phyloP scores from a whole-genome alignment of 1,140 invertebrate species.

The Mya arenaria region DNA sequence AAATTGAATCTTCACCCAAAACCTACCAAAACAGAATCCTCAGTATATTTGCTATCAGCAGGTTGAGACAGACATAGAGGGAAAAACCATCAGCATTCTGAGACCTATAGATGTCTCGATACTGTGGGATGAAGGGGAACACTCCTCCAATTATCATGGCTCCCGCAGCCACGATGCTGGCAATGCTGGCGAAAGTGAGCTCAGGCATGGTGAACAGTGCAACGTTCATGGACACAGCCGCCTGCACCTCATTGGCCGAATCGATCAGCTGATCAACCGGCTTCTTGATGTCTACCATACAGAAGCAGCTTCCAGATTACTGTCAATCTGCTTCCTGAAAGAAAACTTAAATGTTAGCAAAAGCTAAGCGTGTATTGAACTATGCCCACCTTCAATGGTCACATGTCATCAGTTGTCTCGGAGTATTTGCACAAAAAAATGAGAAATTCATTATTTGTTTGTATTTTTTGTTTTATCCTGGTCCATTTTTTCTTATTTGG shows the following conservation, averaged over 20 bases:
- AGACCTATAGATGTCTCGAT: conserved; percentile 93
- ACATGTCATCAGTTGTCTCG: no score
- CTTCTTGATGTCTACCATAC: conserved; percentile 40
- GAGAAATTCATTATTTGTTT: no score
- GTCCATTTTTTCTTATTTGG: no score
- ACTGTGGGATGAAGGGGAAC: conserved; percentile 95
- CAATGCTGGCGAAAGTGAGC: conserved; percentile 60
- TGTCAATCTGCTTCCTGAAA: neutral
- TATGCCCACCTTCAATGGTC: no score
- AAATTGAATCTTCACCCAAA: neutral
- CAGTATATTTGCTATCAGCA: conserved; percentile 97
- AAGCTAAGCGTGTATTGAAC: no score
- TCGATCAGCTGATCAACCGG: conserved; percentile 27
- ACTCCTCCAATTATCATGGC: conserved; percentile 95
- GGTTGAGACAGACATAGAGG: conserved; percentile 95
- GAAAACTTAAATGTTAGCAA: neutral
- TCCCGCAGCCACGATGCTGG: conserved; percentile 60
- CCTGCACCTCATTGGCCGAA: conserved; percentile 4
- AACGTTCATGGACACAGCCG: neutral
- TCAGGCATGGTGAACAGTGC: conserved; percentile 42
- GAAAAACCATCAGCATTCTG: conserved; percentile 97
- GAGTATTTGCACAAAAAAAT: no score
- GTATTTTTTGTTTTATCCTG: no score
- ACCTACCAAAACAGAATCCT: conserved; percentile 98
- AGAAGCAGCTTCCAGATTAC: neutral